These are phyloP conservation scores for Leptura quadrifasciata DNA, from an alignment of 2,888 invertebrate genomes.

Conservation along the genomic window DNA sequence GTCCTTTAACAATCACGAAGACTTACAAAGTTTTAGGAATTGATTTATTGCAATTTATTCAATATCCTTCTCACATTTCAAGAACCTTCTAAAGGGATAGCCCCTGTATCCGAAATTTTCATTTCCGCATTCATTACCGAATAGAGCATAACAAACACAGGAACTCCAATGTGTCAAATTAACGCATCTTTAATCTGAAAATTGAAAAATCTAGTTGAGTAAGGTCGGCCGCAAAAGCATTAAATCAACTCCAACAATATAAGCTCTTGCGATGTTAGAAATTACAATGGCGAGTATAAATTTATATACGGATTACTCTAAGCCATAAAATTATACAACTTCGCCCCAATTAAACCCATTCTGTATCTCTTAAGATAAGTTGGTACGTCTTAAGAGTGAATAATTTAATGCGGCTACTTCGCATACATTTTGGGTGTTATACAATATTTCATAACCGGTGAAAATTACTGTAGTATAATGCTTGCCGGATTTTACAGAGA, in stretches of 20 bases:
- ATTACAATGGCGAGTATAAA: conserved; percentile 17
- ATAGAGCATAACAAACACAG: neutral
- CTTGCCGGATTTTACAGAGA: no score
- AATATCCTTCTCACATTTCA: no score
- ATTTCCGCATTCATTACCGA: no score
- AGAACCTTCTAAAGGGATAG: no score
- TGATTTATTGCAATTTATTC: no score
- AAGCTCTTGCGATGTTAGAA: conserved; percentile 23
- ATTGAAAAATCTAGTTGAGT: neutral
- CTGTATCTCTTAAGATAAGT: conserved; percentile 7
- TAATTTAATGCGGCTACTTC: neutral
- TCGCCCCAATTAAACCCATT: conserved; percentile 12
- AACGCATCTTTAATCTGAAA: neutral
- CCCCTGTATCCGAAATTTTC: no score
- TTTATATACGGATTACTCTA: conserved; percentile 15
- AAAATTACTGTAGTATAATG: neutral
- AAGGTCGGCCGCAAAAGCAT: neutral
- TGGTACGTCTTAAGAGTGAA: neutral
- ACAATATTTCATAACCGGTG: neutral
- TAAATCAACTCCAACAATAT: conserved; percentile 4
- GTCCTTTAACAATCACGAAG: no score
- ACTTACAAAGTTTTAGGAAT: no score
- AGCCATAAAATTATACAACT: conserved; percentile 29
- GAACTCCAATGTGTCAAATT: neutral
- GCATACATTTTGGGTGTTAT: neutral